phyloP scores from a whole-genome alignment of 1,140 invertebrate species.

The Zaprionus davidi region DNA sequence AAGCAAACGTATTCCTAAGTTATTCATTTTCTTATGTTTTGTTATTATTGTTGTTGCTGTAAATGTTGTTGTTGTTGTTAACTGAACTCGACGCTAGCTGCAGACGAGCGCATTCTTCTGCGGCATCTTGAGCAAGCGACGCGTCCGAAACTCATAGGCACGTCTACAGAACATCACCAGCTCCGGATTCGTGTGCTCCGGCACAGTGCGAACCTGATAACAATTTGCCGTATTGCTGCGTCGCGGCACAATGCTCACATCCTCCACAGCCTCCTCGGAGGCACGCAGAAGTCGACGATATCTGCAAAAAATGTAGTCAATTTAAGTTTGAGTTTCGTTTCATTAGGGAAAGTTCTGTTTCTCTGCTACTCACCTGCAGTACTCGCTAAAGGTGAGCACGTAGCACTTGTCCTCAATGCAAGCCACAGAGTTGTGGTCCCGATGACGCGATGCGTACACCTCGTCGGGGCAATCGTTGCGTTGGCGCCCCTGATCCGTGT shows the following conservation, averaged over 20 bases:
- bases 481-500: slow-evolving; percentile 94
- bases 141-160: slow-evolving; percentile 96
- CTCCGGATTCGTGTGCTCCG: slow-evolving; percentile 90
- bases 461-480: slow-evolving; percentile 93
- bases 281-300: slow-evolving; percentile 86
- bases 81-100: slow-evolving; percentile 44
- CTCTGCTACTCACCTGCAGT: slow-evolving; percentile 90
- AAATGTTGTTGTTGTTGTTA: slow-evolving; percentile 23
- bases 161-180: slow-evolving; percentile 97
- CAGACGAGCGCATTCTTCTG: slow-evolving; percentile 65
- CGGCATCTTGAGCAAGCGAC: slow-evolving; percentile 90
- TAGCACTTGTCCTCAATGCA: slow-evolving; percentile 99
- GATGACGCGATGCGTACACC: slow-evolving; percentile 97
- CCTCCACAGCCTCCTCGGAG: slow-evolving; percentile 85
- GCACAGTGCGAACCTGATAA: slow-evolving; percentile 86
- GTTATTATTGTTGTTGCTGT: slow-evolving; percentile 17
- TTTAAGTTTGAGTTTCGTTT: not conserved
- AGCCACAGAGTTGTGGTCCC: slow-evolving; percentile 97
- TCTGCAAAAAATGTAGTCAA: slow-evolving; percentile 63
- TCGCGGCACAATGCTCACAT: slow-evolving; percentile 72
- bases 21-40: slow-evolving; percentile 7
- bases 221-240: slow-evolving; percentile 70
- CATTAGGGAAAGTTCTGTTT: not conserved
- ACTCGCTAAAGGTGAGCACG: slow-evolving; percentile 98
- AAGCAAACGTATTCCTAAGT: slow-evolving; percentile 30